Conservation (phyloP, 2,888 invertebrate genomes). For the Dendrolimus houi region DNA sequence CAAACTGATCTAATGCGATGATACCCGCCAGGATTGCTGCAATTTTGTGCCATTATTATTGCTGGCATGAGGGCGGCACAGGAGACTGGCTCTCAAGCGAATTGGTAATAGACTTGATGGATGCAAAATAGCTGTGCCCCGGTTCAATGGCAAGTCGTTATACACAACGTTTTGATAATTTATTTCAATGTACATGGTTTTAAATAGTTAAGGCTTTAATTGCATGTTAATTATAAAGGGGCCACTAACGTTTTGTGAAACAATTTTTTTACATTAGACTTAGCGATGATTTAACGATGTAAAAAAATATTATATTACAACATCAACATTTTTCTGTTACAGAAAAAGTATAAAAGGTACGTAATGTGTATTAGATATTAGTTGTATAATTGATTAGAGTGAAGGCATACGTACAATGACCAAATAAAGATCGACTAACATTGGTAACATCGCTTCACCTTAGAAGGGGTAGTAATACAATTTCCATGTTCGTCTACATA, state of each 20-base stretch:
- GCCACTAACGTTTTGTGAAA: background rate
- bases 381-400: no score
- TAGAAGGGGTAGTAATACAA: no score
- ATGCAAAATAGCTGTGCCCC: constrained; percentile 16
- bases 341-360: no score
- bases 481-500: no score
- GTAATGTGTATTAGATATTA: no score
- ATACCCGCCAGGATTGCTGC: constrained; percentile 56
- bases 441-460: no score
- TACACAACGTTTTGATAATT: background rate
- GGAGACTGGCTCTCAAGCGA: constrained; percentile 55
- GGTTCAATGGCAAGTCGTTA: constrained; percentile 3
- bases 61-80: constrained; percentile 55
- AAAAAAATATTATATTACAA: no score
- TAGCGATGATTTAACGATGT: no score
- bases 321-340: no score
- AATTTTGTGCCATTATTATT: constrained; percentile 59
- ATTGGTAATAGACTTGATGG: constrained; percentile 51
- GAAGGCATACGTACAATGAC: no score
- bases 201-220: background rate
- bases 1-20: constrained; percentile 58
- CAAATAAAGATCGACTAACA: no score
- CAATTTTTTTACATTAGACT: no score
- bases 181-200: background rate
- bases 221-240: background rate